Base-by-base conservation (phyloP, 1,140 invertebrate species). In the Brachystomella parvula region DNA sequence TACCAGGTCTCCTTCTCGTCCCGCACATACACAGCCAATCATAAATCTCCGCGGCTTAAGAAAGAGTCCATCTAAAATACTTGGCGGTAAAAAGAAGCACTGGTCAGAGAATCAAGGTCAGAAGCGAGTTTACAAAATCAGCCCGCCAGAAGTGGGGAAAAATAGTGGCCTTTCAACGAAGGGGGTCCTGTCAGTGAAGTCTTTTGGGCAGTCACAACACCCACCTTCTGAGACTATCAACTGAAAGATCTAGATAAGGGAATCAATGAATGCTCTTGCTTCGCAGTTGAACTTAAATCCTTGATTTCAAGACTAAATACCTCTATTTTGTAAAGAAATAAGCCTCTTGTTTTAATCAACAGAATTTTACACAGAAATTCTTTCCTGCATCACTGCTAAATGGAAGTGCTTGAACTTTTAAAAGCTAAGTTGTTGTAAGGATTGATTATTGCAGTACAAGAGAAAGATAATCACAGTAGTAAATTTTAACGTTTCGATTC, bases 341-440 rank as follows among this genome's bases (percentile, higher is more conserved):
- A 53, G 49, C 49, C 49, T 53, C 49, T 53, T n/a, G n/a, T n/a
- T 53, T 53, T 53, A 53, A 53, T 53, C 49, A 53, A 53, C 24
- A 19, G 49, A 24, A 26, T 15, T 53, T 53, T 53, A 15, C 12
- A 9, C 9, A 24, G 49, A 17, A 39, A 6, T 19, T 39, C 35
- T 39, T 19, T 39, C 35, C 35, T 39, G 6, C 35, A 39, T 39
- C 6, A 39, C 35, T 9, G 35, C 24, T 53, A 26, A 53, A 17
- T 26, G 24, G 12, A 12, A 53, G 9, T 19, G 3, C 21, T 17
- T 24, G 6, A 6, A 17, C 21, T 53, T 53, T 24, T 24, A 53
- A 53, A 24, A 17, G 49, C 21, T 53, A 15, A 15, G 3, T 53
- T 53, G 49, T 53, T 53, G 12, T 6, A 15, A 24, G 49, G 49